Evolutionary conservation across 92 coral and sea anemone genomes (phyloP), one percentile per base, ranked within the genome.

Genomic region (Siderastrea radians): DNA sequence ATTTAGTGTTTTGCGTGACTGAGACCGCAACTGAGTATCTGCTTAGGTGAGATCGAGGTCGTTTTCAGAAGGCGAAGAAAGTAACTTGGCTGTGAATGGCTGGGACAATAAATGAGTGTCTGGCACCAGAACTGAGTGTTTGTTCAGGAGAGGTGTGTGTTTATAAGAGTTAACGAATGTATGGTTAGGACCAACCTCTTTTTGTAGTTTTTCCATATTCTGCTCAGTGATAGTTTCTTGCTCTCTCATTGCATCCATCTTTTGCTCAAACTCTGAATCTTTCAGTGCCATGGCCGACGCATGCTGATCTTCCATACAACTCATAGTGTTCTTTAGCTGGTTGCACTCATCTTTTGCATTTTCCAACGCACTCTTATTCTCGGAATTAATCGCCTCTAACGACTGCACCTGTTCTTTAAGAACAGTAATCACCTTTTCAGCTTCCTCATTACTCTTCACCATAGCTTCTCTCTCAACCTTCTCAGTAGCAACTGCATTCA

Each of bases 341-440:
- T 47, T 74, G 47, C 88, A 52, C 50, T 91, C 75, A 7, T 73
- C 74, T 58, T 75, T 90, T 38, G 93, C 77, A 3, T 82, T 72
- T 17, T 88, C 90, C 55, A 95, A 69, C 49, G 78, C 68, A 9
- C 90, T 84, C 26, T 84, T 46, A 58, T 93, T 72, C 60, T 95
- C 94, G 3, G 68, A 74, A 17, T 80, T 93, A 49, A 68, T 49
- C 1, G 45, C 49, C 55, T 95, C 93, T 50, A 86, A 57, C 2
- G 71, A 59, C 5, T 72, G 55, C 43, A 91, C 67, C 63, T 93
- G 50, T 8, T 79, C 88, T 26, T 78, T 79, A 17, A 91, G 85
- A 4, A 75, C 38, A 3, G 58, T 79, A 3, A 87, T 77, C n/a
- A 75, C 59, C 70, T 73, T 84, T 9, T 77, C 75, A 60, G 80